phyloP scores from a whole-genome alignment of 2,888 invertebrate species.

The Agrochola lychnidis region DNA sequence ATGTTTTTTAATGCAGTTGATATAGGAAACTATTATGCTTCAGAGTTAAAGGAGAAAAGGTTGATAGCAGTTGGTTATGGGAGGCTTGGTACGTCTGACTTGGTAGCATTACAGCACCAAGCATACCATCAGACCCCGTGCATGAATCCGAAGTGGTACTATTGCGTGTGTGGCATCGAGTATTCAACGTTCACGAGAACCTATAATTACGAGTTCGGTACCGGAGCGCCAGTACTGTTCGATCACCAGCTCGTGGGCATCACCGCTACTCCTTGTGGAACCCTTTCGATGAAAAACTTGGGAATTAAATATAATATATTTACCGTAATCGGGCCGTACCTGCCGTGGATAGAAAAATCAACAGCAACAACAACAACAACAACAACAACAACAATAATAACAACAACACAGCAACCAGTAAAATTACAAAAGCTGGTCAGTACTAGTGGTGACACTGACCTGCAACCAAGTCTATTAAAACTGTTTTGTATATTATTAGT shows the following conservation, averaged over 20 bases:
- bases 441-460: slow-evolving; percentile 2
- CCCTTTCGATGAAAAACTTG: slow-evolving; percentile 61
- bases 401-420: not conserved
- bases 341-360: slow-evolving; percentile 78
- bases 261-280: slow-evolving; percentile 73
- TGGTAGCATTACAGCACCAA: slow-evolving; percentile 74
- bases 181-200: slow-evolving; percentile 59
- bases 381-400: too few relatives aligned
- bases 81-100: slow-evolving; percentile 57
- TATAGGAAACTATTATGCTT: slow-evolving; percentile 74
- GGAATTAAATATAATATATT: slow-evolving; percentile 78
- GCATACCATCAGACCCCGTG: slow-evolving; percentile 77
- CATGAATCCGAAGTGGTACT: slow-evolving; percentile 81
- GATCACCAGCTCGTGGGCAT: slow-evolving; percentile 76
- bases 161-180: slow-evolving; percentile 82
- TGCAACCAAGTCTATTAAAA: slow-evolving; percentile 29
- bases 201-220: slow-evolving; percentile 75
- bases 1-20: slow-evolving; percentile 69
- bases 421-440: slow-evolving; percentile 13
- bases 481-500: slow-evolving; percentile 64
- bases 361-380: not conserved
- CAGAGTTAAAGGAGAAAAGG: slow-evolving; percentile 74
- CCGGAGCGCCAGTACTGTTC: slow-evolving; percentile 79
- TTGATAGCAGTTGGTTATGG: slow-evolving; percentile 78
- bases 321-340: slow-evolving; percentile 79